Conservation (phyloP, 2,113 vertebrate genomes). For the Dipodomys stephensi region DNA sequence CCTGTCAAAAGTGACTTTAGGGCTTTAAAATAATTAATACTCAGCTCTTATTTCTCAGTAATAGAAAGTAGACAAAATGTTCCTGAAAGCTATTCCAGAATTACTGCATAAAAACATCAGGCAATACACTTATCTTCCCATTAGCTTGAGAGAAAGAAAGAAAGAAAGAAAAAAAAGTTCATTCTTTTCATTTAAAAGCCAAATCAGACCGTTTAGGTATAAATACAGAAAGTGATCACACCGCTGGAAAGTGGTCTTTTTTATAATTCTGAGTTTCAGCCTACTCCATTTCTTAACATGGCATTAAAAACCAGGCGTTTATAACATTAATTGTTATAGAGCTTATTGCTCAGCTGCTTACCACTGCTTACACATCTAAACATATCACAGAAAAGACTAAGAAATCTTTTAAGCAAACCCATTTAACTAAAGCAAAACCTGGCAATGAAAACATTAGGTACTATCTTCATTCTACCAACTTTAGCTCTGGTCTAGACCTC, state of each 20-base stretch:
- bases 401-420: not conserved
- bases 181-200: conserved; percentile 42
- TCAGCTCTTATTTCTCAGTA: conserved; percentile 6
- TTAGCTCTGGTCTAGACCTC: not conserved
- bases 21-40: conserved; percentile 27
- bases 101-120: not conserved
- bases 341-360: not conserved
- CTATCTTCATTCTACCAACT: not conserved
- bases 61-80: conserved; percentile 10
- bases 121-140: not conserved
- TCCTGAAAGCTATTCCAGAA: not conserved
- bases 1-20: conserved; percentile 25
- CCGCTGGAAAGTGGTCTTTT: not conserved
- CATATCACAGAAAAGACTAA: not conserved
- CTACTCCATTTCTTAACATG: not conserved
- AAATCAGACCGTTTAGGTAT: not conserved
- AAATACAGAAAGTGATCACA: not conserved
- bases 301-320: conserved; percentile 3
- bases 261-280: not conserved
- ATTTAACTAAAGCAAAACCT: not conserved
- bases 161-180: not conserved
- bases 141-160: not conserved
- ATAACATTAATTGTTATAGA: not conserved
- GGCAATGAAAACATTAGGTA: not conserved
- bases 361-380: not conserved